Conservation (phyloP, 2,888 invertebrate species). For the Pollenia griseotomentosa region DNA sequence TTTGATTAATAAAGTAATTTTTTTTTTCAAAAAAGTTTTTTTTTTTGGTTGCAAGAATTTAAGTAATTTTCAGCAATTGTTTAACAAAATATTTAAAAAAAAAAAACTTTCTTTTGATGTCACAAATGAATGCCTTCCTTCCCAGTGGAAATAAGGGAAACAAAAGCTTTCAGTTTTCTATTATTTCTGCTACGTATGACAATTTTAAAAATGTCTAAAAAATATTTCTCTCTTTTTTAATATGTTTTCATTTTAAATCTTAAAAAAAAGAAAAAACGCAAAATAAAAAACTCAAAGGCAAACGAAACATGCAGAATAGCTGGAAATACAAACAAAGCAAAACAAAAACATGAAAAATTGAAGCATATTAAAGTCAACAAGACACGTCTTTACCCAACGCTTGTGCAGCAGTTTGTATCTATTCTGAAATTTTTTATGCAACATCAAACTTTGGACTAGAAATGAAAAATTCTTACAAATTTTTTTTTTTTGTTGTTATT, state of each 20-base stretch:
- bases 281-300: slow-evolving; percentile 10
- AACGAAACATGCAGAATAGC: not conserved
- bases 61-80: no score
- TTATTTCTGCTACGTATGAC: slow-evolving; percentile 2
- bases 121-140: not conserved
- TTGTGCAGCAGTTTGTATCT: slow-evolving; percentile 1
- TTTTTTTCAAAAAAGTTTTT: no score
- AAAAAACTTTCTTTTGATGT: no score
- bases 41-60: no score
- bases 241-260: slow-evolving; percentile 5
- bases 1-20: no score
- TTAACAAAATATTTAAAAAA: no score
- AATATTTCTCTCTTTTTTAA: slow-evolving; percentile 6
- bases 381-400: slow-evolving; percentile 4
- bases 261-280: not conserved
- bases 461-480: slow-evolving; percentile 26
- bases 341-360: not conserved
- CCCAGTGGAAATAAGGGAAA: not conserved
- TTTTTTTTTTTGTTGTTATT: not conserved
- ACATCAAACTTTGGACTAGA: slow-evolving; percentile 29
- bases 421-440: slow-evolving; percentile 19
- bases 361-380: slow-evolving; percentile 43
- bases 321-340: not conserved
- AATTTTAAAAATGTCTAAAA: slow-evolving; percentile 10
- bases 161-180: not conserved